These are phyloP conservation scores for Podotricha telesiphe DNA, from an alignment of 2,888 invertebrate genomes.

Conservation along the genomic window DNA sequence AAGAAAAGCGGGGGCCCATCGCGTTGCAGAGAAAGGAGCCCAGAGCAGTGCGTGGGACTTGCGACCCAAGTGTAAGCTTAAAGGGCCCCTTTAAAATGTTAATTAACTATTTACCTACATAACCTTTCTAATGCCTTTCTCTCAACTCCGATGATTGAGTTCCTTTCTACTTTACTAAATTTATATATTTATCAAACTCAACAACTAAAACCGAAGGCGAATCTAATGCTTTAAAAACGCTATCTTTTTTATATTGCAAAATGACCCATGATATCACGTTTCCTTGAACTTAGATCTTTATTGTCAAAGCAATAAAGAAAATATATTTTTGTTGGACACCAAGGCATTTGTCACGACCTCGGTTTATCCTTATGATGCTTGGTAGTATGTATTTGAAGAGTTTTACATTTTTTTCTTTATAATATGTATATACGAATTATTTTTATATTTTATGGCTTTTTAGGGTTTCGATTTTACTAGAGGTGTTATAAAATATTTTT, in stretches of 20 bases:
- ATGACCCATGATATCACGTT: constrained; percentile 13
- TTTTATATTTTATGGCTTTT: no score
- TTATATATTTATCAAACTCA: not conserved
- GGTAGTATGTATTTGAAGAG: not conserved
- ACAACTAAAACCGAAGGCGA: not conserved
- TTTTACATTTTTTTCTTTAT: not conserved
- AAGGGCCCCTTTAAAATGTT: no score
- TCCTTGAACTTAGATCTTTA: constrained; percentile 19
- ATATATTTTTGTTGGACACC: not conserved
- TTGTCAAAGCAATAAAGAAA: constrained; percentile 15
- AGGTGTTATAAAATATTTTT: no score
- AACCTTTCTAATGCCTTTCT: no score
- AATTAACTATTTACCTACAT: no score
- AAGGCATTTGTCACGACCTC: constrained; percentile 13
- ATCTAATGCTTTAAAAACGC: not conserved
- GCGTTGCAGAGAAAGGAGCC: no score
- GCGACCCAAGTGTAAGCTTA: no score
- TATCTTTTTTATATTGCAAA: constrained; percentile 7
- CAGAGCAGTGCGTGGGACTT: no score
- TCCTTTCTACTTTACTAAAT: no score
- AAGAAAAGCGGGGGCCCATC: no score
- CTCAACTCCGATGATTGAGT: no score
- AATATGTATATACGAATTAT: not conserved
- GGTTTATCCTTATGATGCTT: constrained; percentile 15
- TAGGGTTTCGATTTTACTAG: no score